Percentiles rank a stretch among this genome's conserved stretches.
These are phyloP conservation scores for Aramus guarauna DNA, from an alignment of 2,113 vertebrate species.

Conservation along the genomic window DNA sequence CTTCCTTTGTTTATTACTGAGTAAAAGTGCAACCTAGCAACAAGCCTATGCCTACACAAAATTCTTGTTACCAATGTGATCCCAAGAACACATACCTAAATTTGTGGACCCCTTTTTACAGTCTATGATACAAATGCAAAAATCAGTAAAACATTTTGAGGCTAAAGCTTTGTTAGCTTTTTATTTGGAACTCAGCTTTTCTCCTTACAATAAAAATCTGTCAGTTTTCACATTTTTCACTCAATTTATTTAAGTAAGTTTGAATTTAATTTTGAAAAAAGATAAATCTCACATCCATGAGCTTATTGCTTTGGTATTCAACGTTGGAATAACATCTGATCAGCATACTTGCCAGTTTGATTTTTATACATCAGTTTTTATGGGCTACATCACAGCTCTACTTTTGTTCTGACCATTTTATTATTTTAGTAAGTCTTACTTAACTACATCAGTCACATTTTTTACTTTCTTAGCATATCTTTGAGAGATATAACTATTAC, in stretches of 20 bases:
- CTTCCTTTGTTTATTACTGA: slow-evolving; percentile 33
- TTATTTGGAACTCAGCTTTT: neutral
- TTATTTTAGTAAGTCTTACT: neutral
- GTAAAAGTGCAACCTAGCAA: slow-evolving; percentile 41
- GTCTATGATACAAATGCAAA: neutral
- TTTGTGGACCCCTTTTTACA: neutral
- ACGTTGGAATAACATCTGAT: neutral
- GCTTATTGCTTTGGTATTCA: neutral
- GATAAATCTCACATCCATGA: neutral
- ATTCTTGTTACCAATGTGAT: neutral
- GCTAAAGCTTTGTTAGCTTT: neutral
- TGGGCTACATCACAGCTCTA: neutral
- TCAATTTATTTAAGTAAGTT: neutral
- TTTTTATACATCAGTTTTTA: neutral
- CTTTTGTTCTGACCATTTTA: rapidly evolving
- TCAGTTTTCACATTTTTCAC: neutral
- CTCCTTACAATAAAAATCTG: neutral
- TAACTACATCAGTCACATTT: neutral
- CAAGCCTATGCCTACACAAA: neutral
- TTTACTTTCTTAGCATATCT: neutral
- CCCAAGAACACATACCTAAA: neutral
- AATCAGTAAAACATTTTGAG: neutral
- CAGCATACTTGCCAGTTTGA: neutral
- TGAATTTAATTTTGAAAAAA: neutral
- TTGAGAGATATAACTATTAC: neutral